Conservation (phyloP, 1,140 invertebrate species). For the Philaenus spumarius region DNA sequence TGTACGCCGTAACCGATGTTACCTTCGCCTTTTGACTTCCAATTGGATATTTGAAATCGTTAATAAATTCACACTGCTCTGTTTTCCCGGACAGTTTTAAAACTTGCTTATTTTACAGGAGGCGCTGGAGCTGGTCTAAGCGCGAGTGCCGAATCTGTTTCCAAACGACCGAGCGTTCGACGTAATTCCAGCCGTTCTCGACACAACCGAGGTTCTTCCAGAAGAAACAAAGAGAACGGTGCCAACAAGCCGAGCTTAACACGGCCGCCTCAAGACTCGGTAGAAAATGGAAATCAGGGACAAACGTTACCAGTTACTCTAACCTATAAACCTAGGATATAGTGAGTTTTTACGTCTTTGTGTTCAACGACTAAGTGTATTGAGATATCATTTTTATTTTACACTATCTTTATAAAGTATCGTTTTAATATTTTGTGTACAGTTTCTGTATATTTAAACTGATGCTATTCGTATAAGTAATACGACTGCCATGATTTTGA, state of each 20-base stretch:
- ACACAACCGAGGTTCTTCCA: constrained; percentile 52
- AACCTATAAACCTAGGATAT: constrained; percentile 27
- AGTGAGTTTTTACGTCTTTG: not conserved
- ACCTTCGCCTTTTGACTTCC: no score
- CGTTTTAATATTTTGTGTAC: no score
- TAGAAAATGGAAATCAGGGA: not conserved
- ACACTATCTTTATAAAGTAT: no score
- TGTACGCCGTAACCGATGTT: no score
- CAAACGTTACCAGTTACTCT: constrained; percentile 20
- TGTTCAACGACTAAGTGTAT: no score
- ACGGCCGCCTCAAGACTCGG: not conserved
- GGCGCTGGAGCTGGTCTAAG: constrained; percentile 47
- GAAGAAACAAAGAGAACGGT: constrained; percentile 61
- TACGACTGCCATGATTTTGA: no score
- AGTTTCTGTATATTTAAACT: no score
- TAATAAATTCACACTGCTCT: no score
- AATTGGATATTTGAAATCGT: no score
- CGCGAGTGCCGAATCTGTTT: constrained; percentile 59
- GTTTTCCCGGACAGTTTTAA: no score
- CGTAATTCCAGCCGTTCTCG: constrained; percentile 50
- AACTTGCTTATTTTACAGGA: constrained; percentile 7
- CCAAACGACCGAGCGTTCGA: constrained; percentile 54
- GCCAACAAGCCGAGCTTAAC: constrained; percentile 33
- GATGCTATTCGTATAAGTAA: no score
- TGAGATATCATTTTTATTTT: no score